phyloP scores from a whole-genome alignment of 2,113 vertebrate species.

The Galbula dea region DNA sequence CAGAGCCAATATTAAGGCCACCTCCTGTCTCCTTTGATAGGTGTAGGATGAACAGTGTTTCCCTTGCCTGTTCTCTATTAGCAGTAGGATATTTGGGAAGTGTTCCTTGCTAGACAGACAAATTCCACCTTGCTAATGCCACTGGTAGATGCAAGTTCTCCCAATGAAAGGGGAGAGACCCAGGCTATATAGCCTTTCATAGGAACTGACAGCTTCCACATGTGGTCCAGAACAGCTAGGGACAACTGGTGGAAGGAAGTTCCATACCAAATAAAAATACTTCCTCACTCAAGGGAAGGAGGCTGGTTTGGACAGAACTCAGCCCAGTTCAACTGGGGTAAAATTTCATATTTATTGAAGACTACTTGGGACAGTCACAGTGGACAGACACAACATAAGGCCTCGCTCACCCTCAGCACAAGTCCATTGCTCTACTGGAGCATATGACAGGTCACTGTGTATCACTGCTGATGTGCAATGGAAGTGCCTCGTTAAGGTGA shows the following conservation, averaged over 20 bases:
- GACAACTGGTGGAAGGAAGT: not conserved
- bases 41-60: not conserved
- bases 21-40: not conserved
- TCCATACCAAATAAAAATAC: not conserved
- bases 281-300: not conserved
- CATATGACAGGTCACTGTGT: not conserved
- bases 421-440: not conserved
- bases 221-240: not conserved
- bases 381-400: constrained; percentile 20
- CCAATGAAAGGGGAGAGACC: not conserved
- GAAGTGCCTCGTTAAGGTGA: not conserved
- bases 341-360: constrained; percentile 42
- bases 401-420: not conserved
- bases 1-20: not conserved
- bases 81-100: not conserved
- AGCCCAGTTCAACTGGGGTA: not conserved
- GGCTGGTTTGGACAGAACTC: not conserved
- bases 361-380: constrained; percentile 5
- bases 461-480: not conserved
- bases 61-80: not conserved
- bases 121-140: not conserved
- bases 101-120: not conserved
- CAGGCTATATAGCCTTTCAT: not conserved
- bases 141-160: not conserved
- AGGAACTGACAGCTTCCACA: not conserved